Base-by-base conservation (phyloP, 2,797 vertebrate genomes). In the Mormyrus hasselquistii region DNA sequence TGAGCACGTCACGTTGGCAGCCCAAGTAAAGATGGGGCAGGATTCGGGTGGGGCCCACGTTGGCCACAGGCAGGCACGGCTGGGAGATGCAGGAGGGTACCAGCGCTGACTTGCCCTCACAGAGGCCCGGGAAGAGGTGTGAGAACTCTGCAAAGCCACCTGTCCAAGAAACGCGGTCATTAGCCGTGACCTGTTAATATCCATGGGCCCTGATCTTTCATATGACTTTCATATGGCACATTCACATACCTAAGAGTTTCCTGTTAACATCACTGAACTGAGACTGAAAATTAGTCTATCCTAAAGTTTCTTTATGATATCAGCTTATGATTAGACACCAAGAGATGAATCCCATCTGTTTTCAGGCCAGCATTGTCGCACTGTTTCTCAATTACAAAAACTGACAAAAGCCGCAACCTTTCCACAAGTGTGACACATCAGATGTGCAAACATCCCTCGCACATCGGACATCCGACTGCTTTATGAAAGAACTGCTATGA, bases 11-110 rank as follows among this genome's bases (percentile, higher is more conserved):
- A 12, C 98, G 94, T 93, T 99, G 98, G 92, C 98, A 99, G 92
- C 98, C 98, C 89, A 99, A 97, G 92, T 99, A 99, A 84, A 99
- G 96, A 93, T 99, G 97, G 55, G 98, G 97, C 92, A 99, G 96
- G 93, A 99, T 99, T 90, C 98, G 96, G 0, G 98, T 99, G 38
- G 98, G 98, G 0, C 97, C 98, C 1, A 91, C 90, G 93, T 93
- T 97, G 93, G 96, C 94, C 86, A 98, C 94, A 0, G 97, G 97
- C 44, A 97, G 95, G 91, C 97, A 97, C 10, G 98, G 97, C 90
- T 99, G 97, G 87, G 97, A 98, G 92, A 98, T 95, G 88, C 97
- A 98, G 87, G 97, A 96, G 34, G 97, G 97, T n/a, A 98, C 96
- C 88, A 97, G 92, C 0, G 95, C 90, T 22, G 97, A 97, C 93